A percentile compares a stretch with the other conserved stretches of the same genome.
Conservation (phyloP, 2,888 invertebrate genomes). For the Omphaloscelis lunosa region DNA sequence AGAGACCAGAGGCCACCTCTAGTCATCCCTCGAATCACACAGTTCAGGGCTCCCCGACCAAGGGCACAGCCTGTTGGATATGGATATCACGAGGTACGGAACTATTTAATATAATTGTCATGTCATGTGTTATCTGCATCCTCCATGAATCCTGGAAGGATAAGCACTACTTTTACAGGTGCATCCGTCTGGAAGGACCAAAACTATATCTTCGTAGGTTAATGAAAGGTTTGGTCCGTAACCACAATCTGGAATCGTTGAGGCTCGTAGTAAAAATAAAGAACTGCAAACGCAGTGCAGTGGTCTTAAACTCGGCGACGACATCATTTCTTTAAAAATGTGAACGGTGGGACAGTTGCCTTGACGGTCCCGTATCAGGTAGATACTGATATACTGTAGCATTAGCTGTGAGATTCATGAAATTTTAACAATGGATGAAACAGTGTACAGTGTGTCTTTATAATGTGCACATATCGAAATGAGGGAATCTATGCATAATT, state of each 20-base stretch:
- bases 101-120: no score
- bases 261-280: background rate
- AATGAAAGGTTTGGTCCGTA: no score
- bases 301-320: background rate
- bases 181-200: background rate
- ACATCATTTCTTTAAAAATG: background rate
- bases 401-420: no score
- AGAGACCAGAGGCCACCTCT: conserved; percentile 87
- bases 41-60: conserved; percentile 81
- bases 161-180: background rate
- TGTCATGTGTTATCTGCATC: background rate
- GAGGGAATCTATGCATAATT: no score
- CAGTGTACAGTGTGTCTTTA: no score
- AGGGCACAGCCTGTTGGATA: conserved; percentile 70
- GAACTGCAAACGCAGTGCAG: background rate
- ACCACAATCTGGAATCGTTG: background rate
- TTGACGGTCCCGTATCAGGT: no score
- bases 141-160: background rate
- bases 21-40: conserved; percentile 88
- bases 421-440: no score
- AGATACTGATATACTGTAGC: no score
- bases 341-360: no score
- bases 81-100: conserved; percentile 76
- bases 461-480: no score
- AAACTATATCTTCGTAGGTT: no score